These are phyloP conservation scores for Agelastica alni DNA, from an alignment of 2,888 invertebrate genomes.

Conservation along the genomic window DNA sequence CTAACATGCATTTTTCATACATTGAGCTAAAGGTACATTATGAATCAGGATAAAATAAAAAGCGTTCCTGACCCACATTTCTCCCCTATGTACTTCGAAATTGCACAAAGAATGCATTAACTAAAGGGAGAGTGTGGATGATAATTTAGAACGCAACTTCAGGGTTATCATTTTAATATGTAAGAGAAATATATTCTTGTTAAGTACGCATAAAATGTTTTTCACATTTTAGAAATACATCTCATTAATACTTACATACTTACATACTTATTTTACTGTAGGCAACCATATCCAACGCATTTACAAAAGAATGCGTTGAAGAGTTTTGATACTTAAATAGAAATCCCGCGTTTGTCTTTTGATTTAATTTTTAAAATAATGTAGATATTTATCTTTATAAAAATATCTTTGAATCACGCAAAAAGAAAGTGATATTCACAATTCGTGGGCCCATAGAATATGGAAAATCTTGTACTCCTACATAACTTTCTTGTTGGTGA, in stretches of 20 bases:
- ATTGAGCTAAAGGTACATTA: constrained; percentile 1
- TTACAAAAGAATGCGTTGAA: no score
- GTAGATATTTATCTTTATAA: neutral
- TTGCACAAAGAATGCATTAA: constrained; percentile 28
- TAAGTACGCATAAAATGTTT: no score
- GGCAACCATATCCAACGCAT: no score
- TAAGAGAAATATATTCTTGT: no score
- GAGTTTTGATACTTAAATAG: no score
- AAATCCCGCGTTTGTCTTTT: no score
- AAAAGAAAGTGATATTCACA: constrained; percentile 27
- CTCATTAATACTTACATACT: no score
- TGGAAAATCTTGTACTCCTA: constrained; percentile 40
- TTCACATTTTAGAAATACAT: no score
- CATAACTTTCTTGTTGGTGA: constrained; percentile 39
- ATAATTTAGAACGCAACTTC: constrained; percentile 3
- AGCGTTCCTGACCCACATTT: constrained; percentile 36
- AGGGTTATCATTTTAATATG: no score
- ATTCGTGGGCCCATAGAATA: constrained; percentile 29
- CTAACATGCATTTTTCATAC: no score
- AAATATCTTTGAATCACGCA: constrained; percentile 4
- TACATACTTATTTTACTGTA: no score
- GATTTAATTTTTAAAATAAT: no score
- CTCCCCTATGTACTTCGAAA: constrained; percentile 31
- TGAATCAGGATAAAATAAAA: constrained; percentile 8
- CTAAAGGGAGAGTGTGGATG: neutral